Evolutionary conservation across 2,888 invertebrate species (phyloP).

Genomic region (Sussaba pulchella): DNA sequence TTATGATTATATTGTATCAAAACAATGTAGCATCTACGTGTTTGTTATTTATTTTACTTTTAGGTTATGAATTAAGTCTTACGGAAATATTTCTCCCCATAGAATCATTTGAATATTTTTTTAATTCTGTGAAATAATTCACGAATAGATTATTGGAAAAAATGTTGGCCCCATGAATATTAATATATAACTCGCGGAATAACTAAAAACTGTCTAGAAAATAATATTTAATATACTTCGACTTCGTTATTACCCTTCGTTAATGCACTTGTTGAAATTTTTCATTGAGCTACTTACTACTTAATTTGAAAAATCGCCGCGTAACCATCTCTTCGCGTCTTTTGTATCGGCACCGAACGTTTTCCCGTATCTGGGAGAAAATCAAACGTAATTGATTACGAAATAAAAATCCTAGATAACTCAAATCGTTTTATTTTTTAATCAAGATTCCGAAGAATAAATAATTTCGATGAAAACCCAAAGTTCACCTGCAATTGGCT

Average conservation of each 20-base stretch:
- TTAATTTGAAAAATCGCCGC: slow-evolving; percentile 86
- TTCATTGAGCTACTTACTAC: slow-evolving; percentile 36
- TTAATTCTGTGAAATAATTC: no score
- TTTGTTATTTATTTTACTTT: neutral
- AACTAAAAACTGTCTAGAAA: neutral
- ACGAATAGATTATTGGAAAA: neutral
- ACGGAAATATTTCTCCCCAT: neutral
- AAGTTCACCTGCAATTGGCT: slow-evolving; percentile 87
- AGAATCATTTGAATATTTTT: no score
- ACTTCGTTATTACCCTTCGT: no score
- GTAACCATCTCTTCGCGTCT: slow-evolving; percentile 91
- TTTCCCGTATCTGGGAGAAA: slow-evolving; percentile 87
- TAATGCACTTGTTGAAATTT: neutral
- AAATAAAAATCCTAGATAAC: neutral
- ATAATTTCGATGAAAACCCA: neutral
- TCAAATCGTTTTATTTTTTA: no score
- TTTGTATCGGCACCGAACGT: slow-evolving; percentile 91
- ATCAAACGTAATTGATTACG: neutral
- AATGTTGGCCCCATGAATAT: neutral
- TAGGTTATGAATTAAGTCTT: neutral
- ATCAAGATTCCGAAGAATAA: neutral
- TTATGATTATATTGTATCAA: slow-evolving; percentile 38
- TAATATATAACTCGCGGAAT: neutral
- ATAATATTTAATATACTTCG: no score
- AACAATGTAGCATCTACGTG: neutral